Evolutionary conservation across 2,797 vertebrate species (phyloP), one percentile per base, ranked within the genome.

Genomic region (Pangasius djambal): DNA sequence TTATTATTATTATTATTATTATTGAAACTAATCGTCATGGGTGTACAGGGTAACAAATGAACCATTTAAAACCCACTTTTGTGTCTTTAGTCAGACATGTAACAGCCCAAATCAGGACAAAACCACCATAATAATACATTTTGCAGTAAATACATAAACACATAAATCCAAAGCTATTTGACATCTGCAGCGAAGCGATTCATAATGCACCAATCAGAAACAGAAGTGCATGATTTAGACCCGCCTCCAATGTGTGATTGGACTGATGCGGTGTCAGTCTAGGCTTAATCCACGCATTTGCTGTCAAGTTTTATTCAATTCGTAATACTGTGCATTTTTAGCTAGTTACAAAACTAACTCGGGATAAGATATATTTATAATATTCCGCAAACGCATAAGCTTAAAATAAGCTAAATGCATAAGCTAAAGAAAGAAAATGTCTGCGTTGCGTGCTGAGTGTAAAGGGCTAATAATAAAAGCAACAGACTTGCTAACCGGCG

Each of bases 211-310:
- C 94, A 96, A 96, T 95, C 92, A 91, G 1, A 0, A 63, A 22
- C 50, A 52, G 70, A 3, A 44, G 10, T 20, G 16, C 5, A n/a
- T 59, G 5, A 5, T 6, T 86, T 65, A 65, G n/a, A 12, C 94
- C 95, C 93, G 93, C 95, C 94, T 70, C 90, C 55, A 31, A 25
- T 5, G 7, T 13, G 12, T 89, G 90, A 95, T 95, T 95, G 94
- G 22, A 65, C 52, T 4, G 15, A 1, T 22, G 25, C 44, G n/a
- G 40, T 88, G 94, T 94, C 95, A 94, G 81, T 96, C 94, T 91
- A 37, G 74, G 59, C 44, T 16, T 91, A 93, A 94, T 90, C 93
- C 86, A 77, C 25, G 48, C n/a, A 34, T 85, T 87, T 61, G 55
- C 79, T 25, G 13, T 83, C 59, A 65, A 83, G 59, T 83, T 83